A percentile compares a stretch with the other conserved stretches of the same genome.
Evolutionary conservation across 2,888 invertebrate species (phyloP).

Genomic region (Acanthosepion lycidas): DNA sequence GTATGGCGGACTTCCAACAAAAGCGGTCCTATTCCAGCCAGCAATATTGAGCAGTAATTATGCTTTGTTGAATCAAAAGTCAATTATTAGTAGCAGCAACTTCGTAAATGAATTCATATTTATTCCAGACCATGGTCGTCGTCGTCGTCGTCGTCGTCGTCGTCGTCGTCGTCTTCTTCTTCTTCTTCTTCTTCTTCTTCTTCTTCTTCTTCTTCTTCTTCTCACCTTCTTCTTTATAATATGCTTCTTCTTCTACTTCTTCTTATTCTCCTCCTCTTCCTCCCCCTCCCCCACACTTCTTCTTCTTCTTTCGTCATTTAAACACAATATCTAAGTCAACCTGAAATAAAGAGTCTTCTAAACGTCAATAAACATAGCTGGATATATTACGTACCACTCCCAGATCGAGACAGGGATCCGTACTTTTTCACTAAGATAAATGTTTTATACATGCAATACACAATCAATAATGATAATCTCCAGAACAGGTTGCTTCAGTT

Average conservation of each 20-base stretch:
- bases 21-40: background rate
- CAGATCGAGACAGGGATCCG: background rate
- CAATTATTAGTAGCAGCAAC: too few relatives aligned
- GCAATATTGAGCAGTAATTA: background rate
- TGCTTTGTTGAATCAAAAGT: background rate
- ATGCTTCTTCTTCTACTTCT: too few relatives aligned
- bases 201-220: too few relatives aligned
- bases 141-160: too few relatives aligned
- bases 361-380: background rate
- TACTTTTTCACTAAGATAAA: background rate
- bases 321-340: background rate
- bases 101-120: too few relatives aligned
- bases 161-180: too few relatives aligned
- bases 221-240: too few relatives aligned
- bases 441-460: background rate
- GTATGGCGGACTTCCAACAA: background rate
- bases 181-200: too few relatives aligned
- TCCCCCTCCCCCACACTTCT: too few relatives aligned
- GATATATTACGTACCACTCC: background rate
- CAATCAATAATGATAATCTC: background rate
- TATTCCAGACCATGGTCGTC: too few relatives aligned
- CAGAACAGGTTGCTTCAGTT: background rate
- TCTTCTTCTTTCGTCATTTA: too few relatives aligned
- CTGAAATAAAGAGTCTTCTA: background rate
- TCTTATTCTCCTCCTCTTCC: too few relatives aligned